Conservation (phyloP, 2,113 vertebrate species). For the Hemichromis elongatus region DNA sequence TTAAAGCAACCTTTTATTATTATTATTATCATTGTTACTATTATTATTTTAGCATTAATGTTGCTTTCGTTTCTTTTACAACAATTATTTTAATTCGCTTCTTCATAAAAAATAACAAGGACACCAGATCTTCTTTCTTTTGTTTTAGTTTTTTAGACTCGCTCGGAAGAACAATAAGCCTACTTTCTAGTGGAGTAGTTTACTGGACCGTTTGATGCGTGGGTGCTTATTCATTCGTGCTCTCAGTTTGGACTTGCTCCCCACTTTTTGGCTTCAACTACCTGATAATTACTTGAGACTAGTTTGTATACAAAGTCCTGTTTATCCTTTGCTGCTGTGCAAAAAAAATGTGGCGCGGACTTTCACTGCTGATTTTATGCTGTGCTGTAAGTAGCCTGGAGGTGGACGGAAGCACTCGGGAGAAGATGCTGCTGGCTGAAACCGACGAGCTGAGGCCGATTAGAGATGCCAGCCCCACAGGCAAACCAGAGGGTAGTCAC, state of each 20-base stretch:
- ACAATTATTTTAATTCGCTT: background rate
- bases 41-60: background rate
- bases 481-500: background rate
- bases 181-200: background rate
- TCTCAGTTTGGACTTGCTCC: background rate
- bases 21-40: accelerated
- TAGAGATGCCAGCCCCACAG: background rate
- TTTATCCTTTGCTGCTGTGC: background rate
- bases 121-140: background rate
- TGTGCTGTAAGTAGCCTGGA: background rate
- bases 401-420: background rate
- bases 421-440: background rate
- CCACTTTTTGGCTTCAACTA: background rate
- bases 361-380: slow-evolving; percentile 1
- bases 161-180: background rate
- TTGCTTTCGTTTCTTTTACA: accelerated
- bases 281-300: background rate
- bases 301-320: background rate
- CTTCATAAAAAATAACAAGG: background rate
- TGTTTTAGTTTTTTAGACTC: background rate
- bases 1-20: background rate
- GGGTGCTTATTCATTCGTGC: background rate
- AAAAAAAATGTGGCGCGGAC: slow-evolving; percentile 24
- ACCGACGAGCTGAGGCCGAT: background rate
- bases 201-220: background rate